A percentile compares a stretch with the other conserved stretches of the same genome.
Evolutionary conservation across 2,888 invertebrate genomes (phyloP).

Genomic region (Aricia artaxerxes): DNA sequence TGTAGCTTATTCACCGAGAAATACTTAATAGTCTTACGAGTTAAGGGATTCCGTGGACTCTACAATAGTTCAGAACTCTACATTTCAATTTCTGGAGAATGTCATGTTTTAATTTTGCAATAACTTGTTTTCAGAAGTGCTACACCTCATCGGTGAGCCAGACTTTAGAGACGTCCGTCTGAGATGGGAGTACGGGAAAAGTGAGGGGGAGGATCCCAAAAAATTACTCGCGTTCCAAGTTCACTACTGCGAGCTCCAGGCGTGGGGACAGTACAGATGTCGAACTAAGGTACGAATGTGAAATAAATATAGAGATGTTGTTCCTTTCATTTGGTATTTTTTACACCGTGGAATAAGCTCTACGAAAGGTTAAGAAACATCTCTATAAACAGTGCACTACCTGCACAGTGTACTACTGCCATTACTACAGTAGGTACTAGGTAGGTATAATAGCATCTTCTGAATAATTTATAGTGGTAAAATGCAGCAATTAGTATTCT

Average conservation of each 20-base stretch:
- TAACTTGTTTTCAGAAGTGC: slow-evolving; percentile 71
- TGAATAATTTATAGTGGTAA: background rate
- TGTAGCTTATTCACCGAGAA: no score
- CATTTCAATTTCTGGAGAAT: background rate
- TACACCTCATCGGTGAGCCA: slow-evolving; percentile 83
- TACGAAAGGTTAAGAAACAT: no score
- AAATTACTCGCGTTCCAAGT: slow-evolving; percentile 83
- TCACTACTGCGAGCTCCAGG: slow-evolving; percentile 89
- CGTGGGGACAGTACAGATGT: slow-evolving; percentile 89
- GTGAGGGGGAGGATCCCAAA: slow-evolving; percentile 59
- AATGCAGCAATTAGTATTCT: background rate
- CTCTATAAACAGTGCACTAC: no score
- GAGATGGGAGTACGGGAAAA: slow-evolving; percentile 81
- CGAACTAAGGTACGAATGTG: slow-evolving; percentile 77
- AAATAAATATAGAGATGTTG: no score
- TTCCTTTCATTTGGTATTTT: no score
- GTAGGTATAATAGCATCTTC: background rate
- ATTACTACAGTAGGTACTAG: no score
- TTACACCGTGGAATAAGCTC: no score
- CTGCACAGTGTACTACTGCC: no score
- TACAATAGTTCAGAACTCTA: no score
- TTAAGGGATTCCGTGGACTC: no score
- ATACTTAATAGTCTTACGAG: no score
- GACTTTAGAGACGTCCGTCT: slow-evolving; percentile 84
- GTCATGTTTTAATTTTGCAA: background rate